Evolutionary conservation across 2,113 vertebrate genomes (phyloP).

Genomic region (Herpetotheres cachinnans): DNA sequence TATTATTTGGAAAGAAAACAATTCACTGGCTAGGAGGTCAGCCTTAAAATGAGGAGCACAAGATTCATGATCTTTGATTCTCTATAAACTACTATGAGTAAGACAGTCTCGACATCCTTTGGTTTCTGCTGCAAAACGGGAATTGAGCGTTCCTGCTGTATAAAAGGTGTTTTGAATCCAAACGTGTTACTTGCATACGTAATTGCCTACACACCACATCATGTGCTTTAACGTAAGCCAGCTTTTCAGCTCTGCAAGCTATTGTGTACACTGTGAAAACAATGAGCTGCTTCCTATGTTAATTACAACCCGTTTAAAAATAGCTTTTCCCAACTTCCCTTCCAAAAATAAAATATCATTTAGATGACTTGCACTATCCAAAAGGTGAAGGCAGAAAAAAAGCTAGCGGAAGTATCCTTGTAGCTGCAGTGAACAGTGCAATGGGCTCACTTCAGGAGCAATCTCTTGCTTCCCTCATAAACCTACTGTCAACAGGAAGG

Average conservation of each 20-base stretch:
- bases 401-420: neutral
- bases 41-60: neutral
- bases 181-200: neutral
- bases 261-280: neutral
- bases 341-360: neutral
- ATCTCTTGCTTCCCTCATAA: neutral
- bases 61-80: neutral
- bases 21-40: neutral
- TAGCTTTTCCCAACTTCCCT: neutral
- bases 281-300: neutral
- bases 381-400: neutral
- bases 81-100: neutral
- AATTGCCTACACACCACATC: neutral
- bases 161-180: neutral
- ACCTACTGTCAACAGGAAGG: neutral
- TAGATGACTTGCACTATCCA: neutral
- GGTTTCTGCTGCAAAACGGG: neutral
- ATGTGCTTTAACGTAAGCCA: neutral
- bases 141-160: neutral
- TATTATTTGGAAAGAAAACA: neutral
- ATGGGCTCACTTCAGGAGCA: neutral
- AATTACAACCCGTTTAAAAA: neutral
- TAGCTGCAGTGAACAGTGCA: neutral
- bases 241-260: neutral
- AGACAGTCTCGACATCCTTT: neutral